A percentile compares a stretch with the other conserved stretches of the same genome.
These are phyloP conservation scores for Cairina moschata DNA, from an alignment of 2,113 vertebrate species.

Conservation along the genomic window DNA sequence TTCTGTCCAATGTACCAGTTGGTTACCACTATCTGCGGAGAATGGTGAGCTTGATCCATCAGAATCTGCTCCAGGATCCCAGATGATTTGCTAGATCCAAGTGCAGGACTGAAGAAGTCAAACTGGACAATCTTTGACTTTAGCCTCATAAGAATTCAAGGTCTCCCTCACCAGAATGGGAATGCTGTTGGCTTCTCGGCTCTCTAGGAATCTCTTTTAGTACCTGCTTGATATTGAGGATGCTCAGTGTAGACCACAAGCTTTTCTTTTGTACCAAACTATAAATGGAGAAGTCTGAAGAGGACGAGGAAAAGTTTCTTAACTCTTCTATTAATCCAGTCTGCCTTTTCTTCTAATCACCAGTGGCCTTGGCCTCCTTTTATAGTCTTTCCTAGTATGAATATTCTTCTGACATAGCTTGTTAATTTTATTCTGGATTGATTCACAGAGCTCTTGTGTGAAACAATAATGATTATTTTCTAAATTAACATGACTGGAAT, in stretches of 20 bases:
- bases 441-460: not conserved
- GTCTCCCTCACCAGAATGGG: not conserved
- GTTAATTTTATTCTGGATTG: not conserved
- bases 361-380: not conserved
- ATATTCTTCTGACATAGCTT: not conserved
- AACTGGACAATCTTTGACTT: not conserved
- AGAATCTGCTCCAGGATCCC: slow-evolving; percentile 55
- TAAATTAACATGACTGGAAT: not conserved
- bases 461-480: not conserved
- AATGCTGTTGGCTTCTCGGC: not conserved
- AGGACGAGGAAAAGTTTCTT: not conserved
- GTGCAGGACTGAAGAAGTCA: not conserved
- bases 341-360: not conserved
- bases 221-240: not conserved
- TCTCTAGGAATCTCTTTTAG: not conserved
- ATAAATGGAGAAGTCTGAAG: not conserved
- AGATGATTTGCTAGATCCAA: not conserved
- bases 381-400: not conserved
- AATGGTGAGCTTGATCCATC: slow-evolving; percentile 64
- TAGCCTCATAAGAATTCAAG: not conserved
- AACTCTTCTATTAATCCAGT: not conserved
- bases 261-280: not conserved
- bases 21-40: slow-evolving; percentile 77
- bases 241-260: not conserved
- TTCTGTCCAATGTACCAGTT: slow-evolving; percentile 67